A percentile compares a stretch with the other conserved stretches of the same genome.
These are phyloP conservation scores for Acanthopleura granulata DNA, from an alignment of 2,888 invertebrate species.

Conservation along the genomic window DNA sequence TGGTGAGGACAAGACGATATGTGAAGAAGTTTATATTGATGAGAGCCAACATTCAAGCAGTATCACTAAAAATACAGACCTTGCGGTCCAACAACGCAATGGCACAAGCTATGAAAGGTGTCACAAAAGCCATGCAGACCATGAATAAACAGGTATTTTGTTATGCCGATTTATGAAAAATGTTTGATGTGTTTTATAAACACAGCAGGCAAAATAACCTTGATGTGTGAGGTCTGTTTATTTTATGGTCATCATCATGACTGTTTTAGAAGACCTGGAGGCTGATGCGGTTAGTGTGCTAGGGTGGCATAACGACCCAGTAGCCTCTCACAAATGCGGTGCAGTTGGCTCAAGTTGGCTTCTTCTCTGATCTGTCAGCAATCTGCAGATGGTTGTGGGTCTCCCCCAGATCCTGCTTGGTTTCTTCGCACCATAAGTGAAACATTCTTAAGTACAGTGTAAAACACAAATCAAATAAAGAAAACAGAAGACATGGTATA, in stretches of 20 bases:
- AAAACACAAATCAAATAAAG: too few relatives aligned
- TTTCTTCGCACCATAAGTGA: too few relatives aligned
- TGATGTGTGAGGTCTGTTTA: neutral
- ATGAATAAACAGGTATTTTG: constrained; percentile 84
- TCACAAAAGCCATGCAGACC: constrained; percentile 96
- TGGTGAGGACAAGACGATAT: constrained; percentile 93
- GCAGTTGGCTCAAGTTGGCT: too few relatives aligned
- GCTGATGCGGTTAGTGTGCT: too few relatives aligned
- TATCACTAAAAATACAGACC: constrained; percentile 95
- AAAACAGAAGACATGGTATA: too few relatives aligned
- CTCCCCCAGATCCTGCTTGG: too few relatives aligned
- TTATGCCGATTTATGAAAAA: neutral
- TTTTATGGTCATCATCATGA: neutral
- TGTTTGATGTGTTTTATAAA: neutral
- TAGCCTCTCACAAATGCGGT: too few relatives aligned
- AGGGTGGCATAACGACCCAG: too few relatives aligned
- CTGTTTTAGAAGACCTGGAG: too few relatives aligned
- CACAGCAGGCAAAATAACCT: neutral
- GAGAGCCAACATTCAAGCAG: constrained; percentile 96
- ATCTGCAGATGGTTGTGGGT: too few relatives aligned
- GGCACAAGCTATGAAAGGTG: constrained; percentile 99
- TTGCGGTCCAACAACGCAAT: constrained; percentile 98
- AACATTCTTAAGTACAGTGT: too few relatives aligned
- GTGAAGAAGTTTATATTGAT: constrained; percentile 99
- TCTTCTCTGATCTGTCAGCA: too few relatives aligned